Base-by-base conservation (phyloP, 2,113 vertebrate genomes). In the Panurus biarmicus region DNA sequence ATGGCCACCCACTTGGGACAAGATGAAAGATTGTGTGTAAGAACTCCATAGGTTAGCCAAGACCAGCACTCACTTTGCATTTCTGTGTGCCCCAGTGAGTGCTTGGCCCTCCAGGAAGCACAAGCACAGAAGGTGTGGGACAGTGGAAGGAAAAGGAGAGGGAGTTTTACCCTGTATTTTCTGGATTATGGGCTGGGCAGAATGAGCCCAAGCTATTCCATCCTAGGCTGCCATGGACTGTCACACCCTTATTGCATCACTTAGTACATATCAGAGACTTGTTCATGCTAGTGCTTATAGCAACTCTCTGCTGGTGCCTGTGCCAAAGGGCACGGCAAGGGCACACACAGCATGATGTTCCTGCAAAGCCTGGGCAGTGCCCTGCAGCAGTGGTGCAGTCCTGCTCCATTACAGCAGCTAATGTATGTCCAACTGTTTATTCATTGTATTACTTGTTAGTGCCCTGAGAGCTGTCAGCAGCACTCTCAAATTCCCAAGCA, bases 1-100 rank as follows among this genome's bases (percentile, higher is more conserved):
- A 51, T 99, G 99, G 95, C 99, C 99, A 51, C 99, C 99, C 98
- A 99, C 99, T 99, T 95, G 73, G 93, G 83, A 97, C 45, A 88
- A 88, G 87, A 87, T 7, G 85, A 91, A 94, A 96, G 56, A 93
- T 14, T 2, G 6, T 15, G n/a, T 69, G 75, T 97, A 66, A 96
- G 89, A 71, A 58, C 26, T 74, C 72, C 14, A 3, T 33, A 44
- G 0, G 0, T 72, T 40, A 93, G 45, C 54, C 74, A 85, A 76
- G 50, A 58, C 29, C 22, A 83, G 75, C 56, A 65, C 33, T 42
- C 54, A 50, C 28, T 71, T 57, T 72, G 47, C 51, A 87, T 58
- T 72, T 91, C 70, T 65, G 26, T 11, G 42, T 44, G 64, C 21
- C 45, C 40, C 58, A 70, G 28, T 60, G 44, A 83, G 78, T 2